A percentile compares a stretch with the other conserved stretches of the same genome.
Evolutionary conservation across 53 echinoderm and acorn worm species (phyloP).

Genomic region (Temnopleurus reevesii): DNA sequence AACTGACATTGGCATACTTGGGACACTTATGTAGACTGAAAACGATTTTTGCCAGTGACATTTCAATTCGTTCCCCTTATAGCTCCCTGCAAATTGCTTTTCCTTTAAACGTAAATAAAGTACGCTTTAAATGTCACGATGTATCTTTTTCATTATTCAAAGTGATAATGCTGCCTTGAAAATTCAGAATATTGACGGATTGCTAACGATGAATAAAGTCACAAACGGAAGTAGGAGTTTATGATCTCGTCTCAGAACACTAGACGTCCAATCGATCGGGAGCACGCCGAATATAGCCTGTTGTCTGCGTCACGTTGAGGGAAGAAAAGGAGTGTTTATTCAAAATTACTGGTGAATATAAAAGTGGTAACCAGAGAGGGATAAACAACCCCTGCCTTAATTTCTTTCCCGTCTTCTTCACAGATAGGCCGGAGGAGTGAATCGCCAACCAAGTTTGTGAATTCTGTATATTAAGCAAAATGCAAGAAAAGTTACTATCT

Average conservation of each 20-base stretch:
- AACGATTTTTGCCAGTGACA: too few species aligned
- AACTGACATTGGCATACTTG: too few species aligned
- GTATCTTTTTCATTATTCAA: neutral
- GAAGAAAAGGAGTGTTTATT: slow-evolving; percentile 5
- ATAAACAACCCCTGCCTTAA: slow-evolving; percentile 8
- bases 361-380: neutral
- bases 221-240: neutral
- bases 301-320: slow-evolving; percentile 36
- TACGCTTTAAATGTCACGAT: neutral
- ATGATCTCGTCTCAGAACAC: neutral
- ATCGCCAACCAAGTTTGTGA: neutral
- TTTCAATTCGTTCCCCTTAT: neutral
- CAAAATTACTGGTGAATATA: slow-evolving; percentile 23
- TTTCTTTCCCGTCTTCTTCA: neutral
- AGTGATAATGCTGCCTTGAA: neutral
- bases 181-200: neutral
- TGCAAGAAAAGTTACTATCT: neutral
- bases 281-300: neutral
- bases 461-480: slow-evolving; percentile 17
- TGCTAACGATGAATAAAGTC: neutral
- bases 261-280: neutral
- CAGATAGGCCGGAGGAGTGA: neutral
- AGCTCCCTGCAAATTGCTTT: neutral
- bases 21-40: too few species aligned
- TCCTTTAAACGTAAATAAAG: neutral